Evolutionary conservation across 2,113 vertebrate genomes (phyloP).

Genomic region (Neoarius graeffei): DNA sequence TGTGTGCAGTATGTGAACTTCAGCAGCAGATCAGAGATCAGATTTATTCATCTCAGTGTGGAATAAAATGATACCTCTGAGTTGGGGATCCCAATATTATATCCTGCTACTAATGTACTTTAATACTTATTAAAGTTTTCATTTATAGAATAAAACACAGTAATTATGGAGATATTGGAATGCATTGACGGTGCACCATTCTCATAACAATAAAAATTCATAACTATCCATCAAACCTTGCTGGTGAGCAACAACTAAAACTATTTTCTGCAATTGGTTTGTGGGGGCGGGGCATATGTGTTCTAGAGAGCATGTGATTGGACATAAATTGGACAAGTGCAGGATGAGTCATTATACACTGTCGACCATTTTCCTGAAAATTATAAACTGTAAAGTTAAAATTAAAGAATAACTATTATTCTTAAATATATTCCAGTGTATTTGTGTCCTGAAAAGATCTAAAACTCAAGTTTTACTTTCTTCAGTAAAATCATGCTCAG

Average conservation of each 20-base stretch:
- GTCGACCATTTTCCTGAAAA: neutral
- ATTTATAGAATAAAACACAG: neutral
- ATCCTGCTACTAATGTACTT: neutral
- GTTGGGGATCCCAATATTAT: neutral
- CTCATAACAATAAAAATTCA: neutral
- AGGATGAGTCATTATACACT: neutral
- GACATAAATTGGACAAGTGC: neutral
- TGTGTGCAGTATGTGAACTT: neutral
- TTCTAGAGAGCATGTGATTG: neutral
- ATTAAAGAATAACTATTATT: neutral
- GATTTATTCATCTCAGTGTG: neutral
- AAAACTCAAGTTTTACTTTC: neutral
- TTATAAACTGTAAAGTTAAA: neutral
- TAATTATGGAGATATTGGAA: neutral
- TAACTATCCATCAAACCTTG: neutral
- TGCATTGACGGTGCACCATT: neutral
- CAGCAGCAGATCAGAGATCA: neutral
- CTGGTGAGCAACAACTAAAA: neutral
- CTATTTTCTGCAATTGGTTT: neutral
- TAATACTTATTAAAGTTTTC: neutral
- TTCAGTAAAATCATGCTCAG: neutral
- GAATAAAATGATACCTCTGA: neutral
- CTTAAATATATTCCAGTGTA: neutral
- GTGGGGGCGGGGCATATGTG: neutral
- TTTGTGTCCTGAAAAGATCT: neutral